Base-by-base conservation (phyloP, 2,113 vertebrate species). In the Illadopsis cleaveri region DNA sequence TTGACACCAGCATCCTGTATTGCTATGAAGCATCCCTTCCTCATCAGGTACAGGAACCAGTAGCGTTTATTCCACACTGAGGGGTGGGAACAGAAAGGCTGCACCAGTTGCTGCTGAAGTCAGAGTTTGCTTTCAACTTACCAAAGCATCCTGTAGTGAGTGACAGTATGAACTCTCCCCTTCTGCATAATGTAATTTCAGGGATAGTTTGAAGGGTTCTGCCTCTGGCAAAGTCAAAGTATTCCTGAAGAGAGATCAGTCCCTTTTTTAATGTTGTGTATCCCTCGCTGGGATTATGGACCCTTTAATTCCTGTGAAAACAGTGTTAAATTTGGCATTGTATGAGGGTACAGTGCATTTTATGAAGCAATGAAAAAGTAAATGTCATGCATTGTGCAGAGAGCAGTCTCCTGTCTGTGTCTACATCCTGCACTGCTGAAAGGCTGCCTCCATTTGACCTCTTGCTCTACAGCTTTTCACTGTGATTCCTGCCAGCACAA, bases 1-100 rank as follows among this genome's bases (percentile, higher is more conserved):
- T 98, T 42, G 99, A 99, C 91, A 99, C 99, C 91, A 99, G 99
- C 84, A 98, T 99, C 86, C 97, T 99, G 28, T 99, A 99, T 62
- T 99, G 99, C 98, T 99, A 99, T 5, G 99, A 99, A 86, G 99
- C 98, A 1, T 99, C 99, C 31, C 97, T 99, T 78, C 58, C 98
- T 5, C 99, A 99, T 70, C 98, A 99, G 99, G 99, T 99, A 98
- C 56, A 48, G 48, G 45, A 23, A 37, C 16, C 24, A 12, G 18
- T 37, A 69, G 4, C 23, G 48, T 48, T 50, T 21, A 11, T 35
- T 60, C 38, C 56, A 30, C 16, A 1, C 18, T 24, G 17, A 72
- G 68, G 35, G 68, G 25, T 73, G 85, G 66, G 85, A 37, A 7
- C 5, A 72, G 82, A 42, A 91, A 31, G 30, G 91, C 38, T 5